Evolutionary conservation across 2,113 vertebrate genomes (phyloP).

Genomic region (Erythrocebus patas): DNA sequence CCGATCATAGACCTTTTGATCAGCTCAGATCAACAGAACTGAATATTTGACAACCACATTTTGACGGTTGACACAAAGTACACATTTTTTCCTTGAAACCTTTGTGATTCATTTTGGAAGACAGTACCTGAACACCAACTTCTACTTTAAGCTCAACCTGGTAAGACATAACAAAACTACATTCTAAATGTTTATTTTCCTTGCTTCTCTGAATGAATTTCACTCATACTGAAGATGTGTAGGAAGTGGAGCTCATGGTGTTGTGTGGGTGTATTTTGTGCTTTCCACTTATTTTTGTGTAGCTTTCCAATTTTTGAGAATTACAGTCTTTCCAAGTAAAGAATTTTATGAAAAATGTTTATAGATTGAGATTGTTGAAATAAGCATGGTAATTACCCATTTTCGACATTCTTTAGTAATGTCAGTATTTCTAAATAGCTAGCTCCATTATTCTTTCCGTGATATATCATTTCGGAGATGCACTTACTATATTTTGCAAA

Average conservation of each 20-base stretch:
- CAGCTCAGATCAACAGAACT: background rate
- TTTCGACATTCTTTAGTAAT: background rate
- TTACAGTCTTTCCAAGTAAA: conserved; percentile 1
- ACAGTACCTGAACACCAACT: background rate
- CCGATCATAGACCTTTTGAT: background rate
- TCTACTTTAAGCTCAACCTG: background rate
- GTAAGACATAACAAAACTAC: background rate
- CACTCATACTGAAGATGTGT: background rate
- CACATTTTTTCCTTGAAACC: background rate
- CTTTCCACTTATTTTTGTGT: background rate
- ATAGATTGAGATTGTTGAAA: background rate
- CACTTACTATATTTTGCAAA: conserved; percentile 12
- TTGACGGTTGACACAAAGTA: background rate
- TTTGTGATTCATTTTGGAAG: background rate
- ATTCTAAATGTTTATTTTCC: background rate
- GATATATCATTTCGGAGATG: background rate
- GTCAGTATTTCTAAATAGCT: background rate
- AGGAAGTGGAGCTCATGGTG: background rate
- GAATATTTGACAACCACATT: background rate
- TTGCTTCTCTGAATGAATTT: conserved; percentile 26
- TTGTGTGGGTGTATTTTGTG: background rate
- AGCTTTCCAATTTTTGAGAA: conserved; percentile 2
- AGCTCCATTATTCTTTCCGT: background rate
- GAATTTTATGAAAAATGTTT: background rate
- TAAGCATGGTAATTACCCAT: background rate